Evolutionary conservation across 2,113 vertebrate species (phyloP), one percentile per base, ranked within the genome.

Genomic region (Diadophis punctatus): DNA sequence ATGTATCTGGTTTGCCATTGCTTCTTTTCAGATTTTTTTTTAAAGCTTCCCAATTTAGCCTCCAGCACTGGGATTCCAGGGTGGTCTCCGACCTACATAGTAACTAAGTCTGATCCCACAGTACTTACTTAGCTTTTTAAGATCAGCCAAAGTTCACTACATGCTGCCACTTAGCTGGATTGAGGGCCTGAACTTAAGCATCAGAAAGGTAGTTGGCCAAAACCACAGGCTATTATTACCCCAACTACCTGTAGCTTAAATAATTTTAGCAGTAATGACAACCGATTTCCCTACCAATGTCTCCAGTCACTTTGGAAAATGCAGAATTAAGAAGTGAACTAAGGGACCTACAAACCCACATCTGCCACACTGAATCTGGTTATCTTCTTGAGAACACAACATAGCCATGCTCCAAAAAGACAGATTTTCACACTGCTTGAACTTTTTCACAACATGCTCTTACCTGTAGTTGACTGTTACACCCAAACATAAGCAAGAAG

Each of bases 401-500:
- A 4, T 43, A 88, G 34, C 60, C 49, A 88, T 89, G 63, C 23
- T 80, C n/a, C n/a, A 43, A 91, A 60, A 87, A 86, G 11, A 51
- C 23, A 91, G 87, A 55, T 90, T 94, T 51, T 86, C 30, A 94
- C 56, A 92, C 51, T 9, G n/a, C 25, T 90, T 60, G 90, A 94
- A 60, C 46, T 49, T 90, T 60, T 27, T 86, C 49, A 93, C 49
- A 96, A 95, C 90, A 90, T 92, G 90, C 90, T 93, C 99, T 99
- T 98, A 99, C 99, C 99, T 99, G 98, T 88, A 95, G 96, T 93
- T 51, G 97, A 97, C 98, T 98, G 97, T 97, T 97, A 97, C 97
- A 18, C 96, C 96, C 97, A 96, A 97, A 98, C 96, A 93, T 97
- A 98, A 97, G 98, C 99, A 98, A 98, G 98, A 98, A 96, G 94